Percentiles rank a stretch among this genome's conserved stretches.
Evolutionary conservation across 2,797 vertebrate genomes (phyloP).

Genomic region (Falco peregrinus): DNA sequence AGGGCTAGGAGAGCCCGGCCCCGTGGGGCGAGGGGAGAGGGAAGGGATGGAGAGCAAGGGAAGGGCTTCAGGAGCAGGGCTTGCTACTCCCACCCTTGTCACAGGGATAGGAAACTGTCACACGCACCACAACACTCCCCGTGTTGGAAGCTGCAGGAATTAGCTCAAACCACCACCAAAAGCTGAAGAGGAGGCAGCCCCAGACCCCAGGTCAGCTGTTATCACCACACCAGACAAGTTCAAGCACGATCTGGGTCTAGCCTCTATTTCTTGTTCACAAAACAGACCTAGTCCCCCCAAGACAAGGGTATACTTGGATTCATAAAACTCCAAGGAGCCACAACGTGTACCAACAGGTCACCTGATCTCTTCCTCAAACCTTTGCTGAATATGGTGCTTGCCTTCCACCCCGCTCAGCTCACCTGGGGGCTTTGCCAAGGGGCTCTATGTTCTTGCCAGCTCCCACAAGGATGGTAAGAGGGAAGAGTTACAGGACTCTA

Average conservation of each 20-base stretch:
- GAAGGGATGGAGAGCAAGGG: not conserved
- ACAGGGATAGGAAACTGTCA: not conserved
- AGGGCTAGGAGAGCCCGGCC: not conserved
- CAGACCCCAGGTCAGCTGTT: not conserved
- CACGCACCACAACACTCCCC: not conserved
- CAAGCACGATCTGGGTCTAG: not conserved
- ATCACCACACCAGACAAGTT: not conserved
- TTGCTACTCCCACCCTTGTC: not conserved
- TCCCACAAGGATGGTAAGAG: not conserved
- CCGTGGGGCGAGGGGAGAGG: not conserved
- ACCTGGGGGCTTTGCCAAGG: not conserved
- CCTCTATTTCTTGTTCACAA: not conserved
- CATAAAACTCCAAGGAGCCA: not conserved
- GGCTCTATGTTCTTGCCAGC: not conserved
- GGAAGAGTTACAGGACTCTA: not conserved
- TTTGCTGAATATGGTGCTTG: not conserved
- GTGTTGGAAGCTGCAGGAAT: not conserved
- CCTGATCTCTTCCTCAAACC: not conserved
- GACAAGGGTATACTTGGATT: not conserved
- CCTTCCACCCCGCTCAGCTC: not conserved
- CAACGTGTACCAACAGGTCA: not conserved
- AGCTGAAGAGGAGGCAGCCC: not conserved
- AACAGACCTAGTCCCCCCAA: not conserved
- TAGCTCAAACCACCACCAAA: not conserved
- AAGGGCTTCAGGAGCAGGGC: not conserved